Evolutionary conservation across 2,113 vertebrate species (phyloP).

Genomic region (Petromus typicus): DNA sequence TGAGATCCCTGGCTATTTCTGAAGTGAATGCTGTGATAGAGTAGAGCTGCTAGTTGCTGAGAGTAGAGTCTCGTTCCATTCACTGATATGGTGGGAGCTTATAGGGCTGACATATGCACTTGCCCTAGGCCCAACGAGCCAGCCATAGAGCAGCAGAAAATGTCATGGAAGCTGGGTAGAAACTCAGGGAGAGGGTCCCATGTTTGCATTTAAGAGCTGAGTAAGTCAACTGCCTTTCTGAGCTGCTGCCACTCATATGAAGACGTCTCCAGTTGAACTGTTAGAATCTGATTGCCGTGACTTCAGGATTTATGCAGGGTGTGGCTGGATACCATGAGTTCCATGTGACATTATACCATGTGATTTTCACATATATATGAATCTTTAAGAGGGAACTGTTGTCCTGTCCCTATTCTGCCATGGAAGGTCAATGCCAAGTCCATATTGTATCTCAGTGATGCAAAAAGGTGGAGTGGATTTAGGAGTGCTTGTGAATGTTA

Average conservation of each 20-base stretch:
- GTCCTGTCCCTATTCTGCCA: background rate
- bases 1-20: background rate
- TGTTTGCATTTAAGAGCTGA: background rate
- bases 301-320: background rate
- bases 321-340: background rate
- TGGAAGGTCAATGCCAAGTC: background rate
- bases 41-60: background rate
- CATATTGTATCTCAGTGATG: background rate
- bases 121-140: background rate
- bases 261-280: background rate
- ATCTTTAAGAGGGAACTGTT: background rate
- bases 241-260: background rate
- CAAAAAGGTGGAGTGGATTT: background rate
- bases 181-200: background rate
- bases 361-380: background rate
- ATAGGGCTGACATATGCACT: fast-evolving
- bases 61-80: background rate
- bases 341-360: background rate
- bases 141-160: background rate
- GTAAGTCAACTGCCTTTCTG: background rate
- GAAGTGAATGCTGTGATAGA: background rate
- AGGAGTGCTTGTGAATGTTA: background rate
- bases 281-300: background rate
- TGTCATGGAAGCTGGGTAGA: background rate
- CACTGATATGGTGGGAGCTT: background rate